phyloP scores from a whole-genome alignment of 1,140 invertebrate genomes.

The Stegodyphus dumicola region DNA sequence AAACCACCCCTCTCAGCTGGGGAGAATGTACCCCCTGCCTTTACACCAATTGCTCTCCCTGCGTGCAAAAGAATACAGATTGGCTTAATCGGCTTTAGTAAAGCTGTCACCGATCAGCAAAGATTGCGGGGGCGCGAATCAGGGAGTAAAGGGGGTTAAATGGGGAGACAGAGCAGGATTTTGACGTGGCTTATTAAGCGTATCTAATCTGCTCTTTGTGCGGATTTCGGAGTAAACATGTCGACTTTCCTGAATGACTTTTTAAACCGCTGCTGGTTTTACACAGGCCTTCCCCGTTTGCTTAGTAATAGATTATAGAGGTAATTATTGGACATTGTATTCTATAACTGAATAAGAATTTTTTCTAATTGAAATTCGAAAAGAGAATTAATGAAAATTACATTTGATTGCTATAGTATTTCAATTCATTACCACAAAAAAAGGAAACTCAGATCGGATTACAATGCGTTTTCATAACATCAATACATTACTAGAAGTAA shows the following conservation, averaged over 20 bases:
- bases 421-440: too few species aligned
- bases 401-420: too few species aligned
- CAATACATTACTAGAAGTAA: too few species aligned
- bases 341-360: too few species aligned
- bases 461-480: too few species aligned
- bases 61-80: conserved; percentile 25
- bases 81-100: conserved; percentile 31
- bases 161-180: background rate
- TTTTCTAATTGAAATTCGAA: too few species aligned
- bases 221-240: conserved; percentile 41
- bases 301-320: too few species aligned
- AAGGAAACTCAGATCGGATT: too few species aligned
- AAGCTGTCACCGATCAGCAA: conserved; percentile 42
- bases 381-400: too few species aligned
- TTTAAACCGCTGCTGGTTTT: conserved; percentile 42
- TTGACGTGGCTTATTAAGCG: conserved; percentile 25
- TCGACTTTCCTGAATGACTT: conserved; percentile 31
- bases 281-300: background rate
- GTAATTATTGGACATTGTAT: too few species aligned
- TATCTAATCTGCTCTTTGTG: conserved; percentile 34
- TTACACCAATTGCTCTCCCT: background rate
- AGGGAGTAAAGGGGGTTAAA: conserved; percentile 4
- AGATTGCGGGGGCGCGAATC: conserved; percentile 6
- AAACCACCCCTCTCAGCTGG: too few species aligned
- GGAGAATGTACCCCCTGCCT: too few species aligned